These are phyloP conservation scores for Aldabrachelys gigantea DNA, from an alignment of 2,113 vertebrate species.

Conservation along the genomic window DNA sequence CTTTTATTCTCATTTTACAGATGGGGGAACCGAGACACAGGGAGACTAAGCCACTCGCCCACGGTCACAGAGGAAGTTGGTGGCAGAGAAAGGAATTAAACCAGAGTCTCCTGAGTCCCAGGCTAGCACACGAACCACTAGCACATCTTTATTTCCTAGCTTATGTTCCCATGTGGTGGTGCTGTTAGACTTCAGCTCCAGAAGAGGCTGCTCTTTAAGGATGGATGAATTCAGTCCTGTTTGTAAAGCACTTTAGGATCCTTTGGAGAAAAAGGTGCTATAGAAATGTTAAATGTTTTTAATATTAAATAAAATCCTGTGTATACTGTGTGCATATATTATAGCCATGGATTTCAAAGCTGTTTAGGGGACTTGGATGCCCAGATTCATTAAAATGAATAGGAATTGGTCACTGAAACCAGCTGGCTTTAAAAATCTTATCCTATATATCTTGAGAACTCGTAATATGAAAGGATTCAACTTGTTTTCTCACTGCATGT, in stretches of 20 bases:
- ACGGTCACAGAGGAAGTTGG: neutral
- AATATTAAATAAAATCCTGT: neutral
- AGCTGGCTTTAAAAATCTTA: neutral
- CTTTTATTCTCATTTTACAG: neutral
- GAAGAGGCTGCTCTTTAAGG: rapidly evolving
- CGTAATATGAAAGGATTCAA: neutral
- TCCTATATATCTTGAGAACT: neutral
- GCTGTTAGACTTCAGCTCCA: neutral
- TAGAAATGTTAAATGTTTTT: neutral
- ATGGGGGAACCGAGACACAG: neutral
- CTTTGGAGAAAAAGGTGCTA: neutral
- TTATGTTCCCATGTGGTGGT: rapidly evolving
- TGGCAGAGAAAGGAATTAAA: rapidly evolving
- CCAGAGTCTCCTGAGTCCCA: rapidly evolving
- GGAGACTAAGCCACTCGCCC: neutral
- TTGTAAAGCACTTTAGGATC: neutral
- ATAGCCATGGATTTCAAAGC: neutral
- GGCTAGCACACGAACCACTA: rapidly evolving
- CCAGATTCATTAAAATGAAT: neutral
- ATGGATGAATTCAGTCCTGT: neutral
- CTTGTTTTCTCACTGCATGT: neutral
- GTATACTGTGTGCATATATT: neutral
- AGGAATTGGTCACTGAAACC: neutral
- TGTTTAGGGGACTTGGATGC: neutral
- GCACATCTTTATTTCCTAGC: neutral